Conservation (phyloP, 64 coral and sea anemone genomes). For the Trachythela sp. region DNA sequence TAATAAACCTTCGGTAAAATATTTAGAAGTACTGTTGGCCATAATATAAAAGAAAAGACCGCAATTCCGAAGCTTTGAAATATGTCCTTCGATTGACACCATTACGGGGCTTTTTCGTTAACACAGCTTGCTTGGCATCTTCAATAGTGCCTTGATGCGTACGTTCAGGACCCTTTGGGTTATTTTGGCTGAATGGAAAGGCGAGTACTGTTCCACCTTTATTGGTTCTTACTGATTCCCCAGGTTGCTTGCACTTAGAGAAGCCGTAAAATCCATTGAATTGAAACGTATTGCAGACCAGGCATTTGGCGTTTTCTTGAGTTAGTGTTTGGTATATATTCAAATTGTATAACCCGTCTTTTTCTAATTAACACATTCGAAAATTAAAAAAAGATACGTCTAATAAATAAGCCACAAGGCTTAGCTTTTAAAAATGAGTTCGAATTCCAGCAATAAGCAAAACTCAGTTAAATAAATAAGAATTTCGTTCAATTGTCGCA, state of each 20-base stretch:
- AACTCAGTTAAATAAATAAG: too few relatives aligned
- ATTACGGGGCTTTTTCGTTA: neutral
- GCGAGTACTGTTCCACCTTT: neutral
- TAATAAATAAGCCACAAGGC: too few relatives aligned
- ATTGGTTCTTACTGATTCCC: neutral
- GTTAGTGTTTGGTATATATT: constrained; percentile 16
- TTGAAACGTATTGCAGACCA: constrained; percentile 54
- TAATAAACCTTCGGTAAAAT: constrained; percentile 50
- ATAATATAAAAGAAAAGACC: constrained; percentile 51
- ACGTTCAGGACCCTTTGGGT: too few relatives aligned
- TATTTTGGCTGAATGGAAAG: constrained; percentile 22
- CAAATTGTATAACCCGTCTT: constrained; percentile 6
- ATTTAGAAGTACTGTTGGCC: constrained; percentile 33
- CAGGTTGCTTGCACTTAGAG: constrained; percentile 45
- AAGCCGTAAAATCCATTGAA: constrained; percentile 48
- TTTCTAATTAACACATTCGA: too few relatives aligned
- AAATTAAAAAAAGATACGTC: too few relatives aligned
- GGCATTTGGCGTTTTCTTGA: constrained; percentile 22
- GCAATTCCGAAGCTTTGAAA: constrained; percentile 42
- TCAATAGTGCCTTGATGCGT: neutral
- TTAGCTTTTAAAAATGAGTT: too few relatives aligned
- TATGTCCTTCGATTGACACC: constrained; percentile 44
- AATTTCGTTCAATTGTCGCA: too few relatives aligned
- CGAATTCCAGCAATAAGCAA: too few relatives aligned
- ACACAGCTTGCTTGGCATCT: constrained; percentile 37